Evolutionary conservation across 2,888 invertebrate species (phyloP).

Genomic region (Sipha maydis): DNA sequence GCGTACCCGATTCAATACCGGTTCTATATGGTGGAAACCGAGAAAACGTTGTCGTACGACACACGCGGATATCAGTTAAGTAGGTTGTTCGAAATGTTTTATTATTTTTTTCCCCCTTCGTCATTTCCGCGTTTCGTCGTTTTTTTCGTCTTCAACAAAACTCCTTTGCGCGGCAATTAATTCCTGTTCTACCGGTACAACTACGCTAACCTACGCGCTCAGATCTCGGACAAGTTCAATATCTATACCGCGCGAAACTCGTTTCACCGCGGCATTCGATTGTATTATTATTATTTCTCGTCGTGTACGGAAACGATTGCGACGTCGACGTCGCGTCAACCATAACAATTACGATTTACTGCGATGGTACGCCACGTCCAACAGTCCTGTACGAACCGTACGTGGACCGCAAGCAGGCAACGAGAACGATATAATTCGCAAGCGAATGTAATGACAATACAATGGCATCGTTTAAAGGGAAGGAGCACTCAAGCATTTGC

Average conservation of each 20-base stretch:
- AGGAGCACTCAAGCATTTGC: too few species aligned
- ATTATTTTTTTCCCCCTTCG: not conserved
- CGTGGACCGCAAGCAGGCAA: too few species aligned
- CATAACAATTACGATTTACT: too few species aligned
- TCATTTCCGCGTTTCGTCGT: not conserved
- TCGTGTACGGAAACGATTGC: too few species aligned
- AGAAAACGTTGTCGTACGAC: not conserved
- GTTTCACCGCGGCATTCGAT: not conserved
- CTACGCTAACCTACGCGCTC: not conserved
- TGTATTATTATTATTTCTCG: not conserved
- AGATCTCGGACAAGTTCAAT: not conserved
- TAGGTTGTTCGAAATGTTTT: not conserved
- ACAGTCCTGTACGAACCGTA: too few species aligned
- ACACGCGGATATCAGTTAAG: not conserved
- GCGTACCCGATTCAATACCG: too few species aligned
- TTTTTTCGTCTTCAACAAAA: not conserved
- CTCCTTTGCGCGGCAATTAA: not conserved
- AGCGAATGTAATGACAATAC: too few species aligned
- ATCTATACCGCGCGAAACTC: not conserved
- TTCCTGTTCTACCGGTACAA: not conserved
- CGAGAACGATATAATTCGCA: too few species aligned
- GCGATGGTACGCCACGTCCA: too few species aligned
- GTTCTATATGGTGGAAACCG: not conserved
- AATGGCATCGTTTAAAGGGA: too few species aligned
- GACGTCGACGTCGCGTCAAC: too few species aligned